Evolutionary conservation across 2,113 vertebrate genomes (phyloP).

Genomic region (Mirza zaza): DNA sequence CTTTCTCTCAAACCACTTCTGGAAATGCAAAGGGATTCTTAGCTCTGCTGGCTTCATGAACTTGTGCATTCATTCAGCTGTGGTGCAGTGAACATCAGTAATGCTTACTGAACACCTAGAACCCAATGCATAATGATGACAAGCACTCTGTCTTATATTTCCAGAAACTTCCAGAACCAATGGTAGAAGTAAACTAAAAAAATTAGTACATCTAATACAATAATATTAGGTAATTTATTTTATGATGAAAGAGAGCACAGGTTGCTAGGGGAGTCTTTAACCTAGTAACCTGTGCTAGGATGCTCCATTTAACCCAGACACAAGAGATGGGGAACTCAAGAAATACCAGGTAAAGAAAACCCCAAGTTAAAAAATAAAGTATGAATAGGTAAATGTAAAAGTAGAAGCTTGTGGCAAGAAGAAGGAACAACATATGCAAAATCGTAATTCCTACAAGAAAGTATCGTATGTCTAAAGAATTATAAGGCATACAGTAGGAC

Average conservation of each 20-base stretch:
- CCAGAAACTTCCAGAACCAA: background rate
- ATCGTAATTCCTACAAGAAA: background rate
- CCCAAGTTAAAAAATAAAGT: background rate
- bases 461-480: background rate
- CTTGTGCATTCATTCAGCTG: background rate
- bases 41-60: background rate
- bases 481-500: background rate
- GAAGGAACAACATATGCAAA: background rate
- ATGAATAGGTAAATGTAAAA: background rate
- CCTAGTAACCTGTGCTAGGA: background rate
- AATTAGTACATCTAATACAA: background rate
- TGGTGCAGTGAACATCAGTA: background rate
- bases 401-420: background rate
- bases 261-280: background rate
- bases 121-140: background rate
- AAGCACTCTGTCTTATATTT: background rate
- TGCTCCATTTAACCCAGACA: background rate
- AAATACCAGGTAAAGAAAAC: background rate
- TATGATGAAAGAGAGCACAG: background rate
- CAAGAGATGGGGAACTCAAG: background rate
- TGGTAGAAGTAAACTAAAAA: background rate
- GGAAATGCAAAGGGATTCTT: background rate
- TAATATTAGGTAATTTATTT: background rate
- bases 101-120: slow-evolving; percentile 13
- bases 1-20: background rate